phyloP scores from a whole-genome alignment of 2,888 invertebrate genomes.

The Odontomyia ornata region DNA sequence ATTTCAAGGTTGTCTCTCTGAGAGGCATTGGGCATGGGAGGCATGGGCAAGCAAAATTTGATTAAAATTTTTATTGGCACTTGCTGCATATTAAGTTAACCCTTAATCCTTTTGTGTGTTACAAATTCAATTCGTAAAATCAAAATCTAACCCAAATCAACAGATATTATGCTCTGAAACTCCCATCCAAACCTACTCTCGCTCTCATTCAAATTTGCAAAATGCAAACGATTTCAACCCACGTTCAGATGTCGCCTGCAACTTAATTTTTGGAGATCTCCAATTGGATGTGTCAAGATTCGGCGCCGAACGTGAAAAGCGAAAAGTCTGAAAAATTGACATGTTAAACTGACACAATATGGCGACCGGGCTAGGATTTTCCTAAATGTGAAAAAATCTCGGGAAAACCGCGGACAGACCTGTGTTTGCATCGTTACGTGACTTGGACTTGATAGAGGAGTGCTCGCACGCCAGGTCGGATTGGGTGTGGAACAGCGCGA shows the following conservation, averaged over 20 bases:
- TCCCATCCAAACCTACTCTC: too few species aligned
- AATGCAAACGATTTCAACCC: background rate
- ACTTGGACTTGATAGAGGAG: constrained; percentile 26
- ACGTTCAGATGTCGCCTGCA: constrained; percentile 16
- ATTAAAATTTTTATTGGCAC: too few species aligned
- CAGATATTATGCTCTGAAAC: too few species aligned
- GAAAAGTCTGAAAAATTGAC: constrained; percentile 40
- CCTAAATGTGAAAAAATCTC: constrained; percentile 20
- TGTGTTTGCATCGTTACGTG: background rate
- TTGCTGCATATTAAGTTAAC: too few species aligned
- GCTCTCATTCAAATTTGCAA: too few species aligned
- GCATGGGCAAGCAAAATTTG: too few species aligned
- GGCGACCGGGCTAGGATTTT: constrained; percentile 52
- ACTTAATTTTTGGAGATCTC: background rate
- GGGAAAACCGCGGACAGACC: constrained; percentile 23
- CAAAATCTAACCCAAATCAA: too few species aligned
- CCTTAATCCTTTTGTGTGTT: too few species aligned
- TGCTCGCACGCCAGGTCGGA: background rate
- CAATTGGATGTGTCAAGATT: constrained; percentile 37
- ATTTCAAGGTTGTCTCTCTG: too few species aligned
- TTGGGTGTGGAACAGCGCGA: background rate
- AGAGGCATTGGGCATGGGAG: too few species aligned
- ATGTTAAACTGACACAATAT: constrained; percentile 50
- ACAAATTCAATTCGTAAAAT: too few species aligned
- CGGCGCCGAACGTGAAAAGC: constrained; percentile 38